Evolutionary conservation across 53 echinoderm and acorn worm genomes (phyloP), one percentile per base, ranked within the genome.

Genomic region (Arbacia lixula): DNA sequence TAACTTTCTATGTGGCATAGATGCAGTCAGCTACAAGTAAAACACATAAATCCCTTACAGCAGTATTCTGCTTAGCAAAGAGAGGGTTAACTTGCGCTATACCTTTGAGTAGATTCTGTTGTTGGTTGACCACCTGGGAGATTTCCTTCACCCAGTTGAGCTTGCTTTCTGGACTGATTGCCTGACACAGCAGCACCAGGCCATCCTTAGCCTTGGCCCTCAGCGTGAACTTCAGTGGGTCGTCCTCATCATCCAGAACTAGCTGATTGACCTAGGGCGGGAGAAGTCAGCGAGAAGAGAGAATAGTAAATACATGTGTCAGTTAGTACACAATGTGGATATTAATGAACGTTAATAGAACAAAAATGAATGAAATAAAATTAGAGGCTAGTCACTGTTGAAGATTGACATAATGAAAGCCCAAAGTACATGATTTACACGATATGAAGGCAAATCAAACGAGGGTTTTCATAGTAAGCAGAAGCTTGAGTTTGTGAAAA

Each of bases 61-160:
- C n/a, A n/a, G n/a, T n/a, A n/a, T n/a, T n/a, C n/a, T n/a, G n/a
- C n/a, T n/a, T n/a, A n/a, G n/a, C n/a, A n/a, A n/a, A n/a, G n/a
- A n/a, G n/a, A n/a, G n/a, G n/a, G n/a, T n/a, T n/a, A n/a, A n/a
- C n/a, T n/a, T n/a, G n/a, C n/a, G n/a, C n/a, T n/a, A n/a, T 29
- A 99, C 99, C 99, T 95, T 91, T 94, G 10, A 99, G 89, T 53
- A 98, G 90, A 78, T 98, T 87, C 39, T 89, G 90, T 76, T 98
- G 99, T 43, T 94, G 92, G 37, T 92, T 86, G 30, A 92, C 75
- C 17, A 95, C 84, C 43, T 90, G 67, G n/a, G 86, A 71, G 24
- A 99, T 78, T 63, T 99, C 91, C 30, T 83, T 84, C 14, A 92
- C 85, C 99, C 99, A 99, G 16, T 82, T 92, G 10, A 71, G 41